Evolutionary conservation across 2,113 vertebrate genomes (phyloP), one percentile per base, ranked within the genome.

Genomic region (Aramus guarauna): DNA sequence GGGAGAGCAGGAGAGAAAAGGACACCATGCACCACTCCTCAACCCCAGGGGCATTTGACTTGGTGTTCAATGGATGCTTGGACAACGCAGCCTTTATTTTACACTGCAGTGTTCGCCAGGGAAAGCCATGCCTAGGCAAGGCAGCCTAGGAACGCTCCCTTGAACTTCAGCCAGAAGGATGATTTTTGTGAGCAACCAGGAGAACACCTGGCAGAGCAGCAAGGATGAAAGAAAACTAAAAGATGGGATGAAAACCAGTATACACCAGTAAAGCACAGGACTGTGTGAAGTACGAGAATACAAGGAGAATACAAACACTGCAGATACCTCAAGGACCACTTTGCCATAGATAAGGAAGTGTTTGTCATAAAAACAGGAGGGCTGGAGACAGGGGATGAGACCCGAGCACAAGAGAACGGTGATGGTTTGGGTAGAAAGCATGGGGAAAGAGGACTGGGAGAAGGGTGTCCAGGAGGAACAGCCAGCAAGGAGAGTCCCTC

Each of bases 81-180:
- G 47, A 9, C 3, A 5, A 34, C 0, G 37, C 52, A 6, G 29
- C 7, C 52, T 20, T 1, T 24, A 1, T 4, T 6, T 13, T 34
- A 3, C 36, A 15, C 6, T 3, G 32, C 3, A 3, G 27, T 4
- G 47, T 47, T 14, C 21, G 78, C 6, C 90, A 39, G 34, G 1
- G 32, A 37, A 24, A 64, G n/a, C 12, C 7, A 47, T 5, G 18
- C 5, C 30, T 2, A 8, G 45, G 66, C 50, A 5, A 8, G 43
- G 71, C 53, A 52, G 59, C 19, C 6, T 6, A 4, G 39, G 18
- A n/a, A 48, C 6, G 32, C 5, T 22, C n/a, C 37, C 62, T 1
- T 23, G 36, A 62, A 20, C 41, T 21, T 27, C 72, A 66, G 43
- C 27, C 47, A 37, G 63, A n/a, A 5, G 1, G 0, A 9, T 5